phyloP scores from a whole-genome alignment of 2,113 vertebrate species.

The Muscicapa adusta region DNA sequence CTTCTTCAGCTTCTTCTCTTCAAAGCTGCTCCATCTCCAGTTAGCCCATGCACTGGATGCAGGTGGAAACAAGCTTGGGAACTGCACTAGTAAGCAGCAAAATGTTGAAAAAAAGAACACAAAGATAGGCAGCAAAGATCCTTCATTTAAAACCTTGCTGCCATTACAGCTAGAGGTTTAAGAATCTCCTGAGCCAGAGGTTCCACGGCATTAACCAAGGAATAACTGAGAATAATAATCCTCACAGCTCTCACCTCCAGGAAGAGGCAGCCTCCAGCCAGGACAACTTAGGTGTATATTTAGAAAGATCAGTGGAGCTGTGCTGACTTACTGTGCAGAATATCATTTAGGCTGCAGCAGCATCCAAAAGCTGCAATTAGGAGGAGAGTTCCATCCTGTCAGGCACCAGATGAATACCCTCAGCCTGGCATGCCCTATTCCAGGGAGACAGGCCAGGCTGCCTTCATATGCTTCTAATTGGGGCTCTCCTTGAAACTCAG shows the following conservation, averaged over 20 bases:
- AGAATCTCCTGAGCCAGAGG: background rate
- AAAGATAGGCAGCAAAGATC: background rate
- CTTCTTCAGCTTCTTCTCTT: background rate
- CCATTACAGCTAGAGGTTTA: background rate
- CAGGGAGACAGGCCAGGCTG: background rate
- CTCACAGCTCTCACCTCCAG: background rate
- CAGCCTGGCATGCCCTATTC: background rate
- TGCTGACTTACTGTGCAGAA: background rate
- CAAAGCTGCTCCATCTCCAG: background rate
- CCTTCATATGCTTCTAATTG: background rate
- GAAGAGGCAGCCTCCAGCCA: background rate
- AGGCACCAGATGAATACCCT: background rate
- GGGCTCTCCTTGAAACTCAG: background rate
- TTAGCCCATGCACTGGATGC: background rate
- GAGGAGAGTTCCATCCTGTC: background rate
- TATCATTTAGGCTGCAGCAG: background rate
- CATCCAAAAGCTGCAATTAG: background rate
- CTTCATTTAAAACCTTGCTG: background rate
- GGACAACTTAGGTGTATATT: background rate
- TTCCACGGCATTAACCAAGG: background rate
- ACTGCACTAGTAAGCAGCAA: background rate
- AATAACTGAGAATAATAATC: background rate
- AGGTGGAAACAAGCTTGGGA: background rate
- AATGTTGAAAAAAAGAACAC: background rate
- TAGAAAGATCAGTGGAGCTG: background rate